Percentiles rank a stretch among this genome's conserved stretches.
Evolutionary conservation across 2,797 vertebrate species (phyloP).

Genomic region (Momotus momota): DNA sequence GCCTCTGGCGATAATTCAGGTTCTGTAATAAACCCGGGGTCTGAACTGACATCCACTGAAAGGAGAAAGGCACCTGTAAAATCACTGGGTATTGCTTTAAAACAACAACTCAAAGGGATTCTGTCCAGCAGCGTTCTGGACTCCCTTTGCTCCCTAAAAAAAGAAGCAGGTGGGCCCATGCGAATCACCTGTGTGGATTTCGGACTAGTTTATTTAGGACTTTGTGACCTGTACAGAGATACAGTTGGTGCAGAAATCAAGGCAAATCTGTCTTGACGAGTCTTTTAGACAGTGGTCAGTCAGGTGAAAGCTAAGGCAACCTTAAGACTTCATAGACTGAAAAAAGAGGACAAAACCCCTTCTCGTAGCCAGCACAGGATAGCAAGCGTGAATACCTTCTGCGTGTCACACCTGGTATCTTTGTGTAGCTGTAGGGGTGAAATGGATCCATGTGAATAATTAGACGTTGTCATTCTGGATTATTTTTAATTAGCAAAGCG

Average conservation of each 20-base stretch:
- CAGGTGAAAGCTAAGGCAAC: neutral
- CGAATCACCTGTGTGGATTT: neutral
- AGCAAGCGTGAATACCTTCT: neutral
- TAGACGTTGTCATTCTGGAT: neutral
- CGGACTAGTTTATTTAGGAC: neutral
- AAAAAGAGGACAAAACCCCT: neutral
- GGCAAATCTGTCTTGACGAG: neutral
- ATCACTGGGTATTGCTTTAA: neutral
- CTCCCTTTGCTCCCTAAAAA: neutral
- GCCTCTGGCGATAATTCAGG: neutral
- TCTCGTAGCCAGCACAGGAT: neutral
- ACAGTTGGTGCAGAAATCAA: neutral
- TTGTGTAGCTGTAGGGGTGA: neutral
- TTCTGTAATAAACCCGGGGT: neutral
- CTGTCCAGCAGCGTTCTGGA: rapidly evolving
- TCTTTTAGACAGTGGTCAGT: neutral
- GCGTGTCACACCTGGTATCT: neutral
- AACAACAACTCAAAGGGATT: neutral
- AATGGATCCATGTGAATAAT: neutral
- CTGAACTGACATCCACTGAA: neutral
- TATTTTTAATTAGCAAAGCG: neutral
- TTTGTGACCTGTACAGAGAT: neutral
- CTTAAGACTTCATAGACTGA: neutral
- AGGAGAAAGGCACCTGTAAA: neutral
- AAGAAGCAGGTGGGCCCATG: rapidly evolving